Evolutionary conservation across 2,113 vertebrate genomes (phyloP), one percentile per base, ranked within the genome.

Genomic region (Oryzias melastigma): DNA sequence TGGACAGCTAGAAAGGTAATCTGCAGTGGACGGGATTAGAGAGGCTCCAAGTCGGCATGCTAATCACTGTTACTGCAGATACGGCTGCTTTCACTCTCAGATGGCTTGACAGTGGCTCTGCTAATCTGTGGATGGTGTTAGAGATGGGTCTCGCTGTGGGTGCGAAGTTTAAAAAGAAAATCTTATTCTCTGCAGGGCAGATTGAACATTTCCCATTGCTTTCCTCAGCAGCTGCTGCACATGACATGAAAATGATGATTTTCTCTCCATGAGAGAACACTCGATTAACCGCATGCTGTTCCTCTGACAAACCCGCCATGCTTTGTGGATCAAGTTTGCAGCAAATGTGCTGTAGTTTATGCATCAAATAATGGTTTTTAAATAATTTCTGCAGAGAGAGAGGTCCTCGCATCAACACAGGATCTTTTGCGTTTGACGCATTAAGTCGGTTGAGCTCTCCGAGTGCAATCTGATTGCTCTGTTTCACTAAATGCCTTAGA

Each of bases 261-360:
- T 84, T 59, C 73, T 65, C 69, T 65, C 24, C 52, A 62, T 77
- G 68, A 71, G 45, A 27, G 4, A 82, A 62, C 67, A 83, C 62
- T 79, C 81, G 72, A 87, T 90, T 88, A 87, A 78, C 82, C 46
- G 22, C 82, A 73, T 73, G 82, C 82, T 83, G 84, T 50, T 82
- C 62, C 65, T 78, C 75, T 51, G 61, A 62, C 65, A 80, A 61
- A 64, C 45, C 27, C 59, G 58, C 71, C 66, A 53, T 72, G 66
- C 68, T 68, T 67, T 64, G 51, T 52, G 41, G 55, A 47, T 12
- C 53, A 65, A 55, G 52, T 68, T 52, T 19, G 2, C 58, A 7
- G 41, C 59, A 73, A 79, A 81, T 65, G 60, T 54, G 29, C 68
- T 65, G 45, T 49, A 47, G 58, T 67, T 60, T 75, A 68, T 65